Conservation (phyloP, 2,888 invertebrate genomes). For the Steinernema scapterisci region DNA sequence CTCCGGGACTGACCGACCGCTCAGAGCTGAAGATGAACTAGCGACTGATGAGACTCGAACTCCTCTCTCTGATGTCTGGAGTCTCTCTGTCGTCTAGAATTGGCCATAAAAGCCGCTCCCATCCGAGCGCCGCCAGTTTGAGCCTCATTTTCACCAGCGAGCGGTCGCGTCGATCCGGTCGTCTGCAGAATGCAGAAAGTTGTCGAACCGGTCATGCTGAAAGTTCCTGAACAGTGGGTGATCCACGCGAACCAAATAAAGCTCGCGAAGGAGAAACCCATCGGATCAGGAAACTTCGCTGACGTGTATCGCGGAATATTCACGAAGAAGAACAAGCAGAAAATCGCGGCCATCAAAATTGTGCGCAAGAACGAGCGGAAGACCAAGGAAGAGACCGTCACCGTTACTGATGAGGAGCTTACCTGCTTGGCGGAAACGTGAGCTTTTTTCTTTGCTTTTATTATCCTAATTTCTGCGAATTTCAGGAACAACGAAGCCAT, state of each 20-base stretch:
- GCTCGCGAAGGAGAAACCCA: constrained; percentile 31
- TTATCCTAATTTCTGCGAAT: neutral
- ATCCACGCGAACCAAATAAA: constrained; percentile 7
- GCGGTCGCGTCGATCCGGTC: too few relatives aligned
- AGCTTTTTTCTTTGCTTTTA: neutral
- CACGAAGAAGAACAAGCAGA: neutral
- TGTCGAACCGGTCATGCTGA: neutral
- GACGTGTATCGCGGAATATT: constrained; percentile 28
- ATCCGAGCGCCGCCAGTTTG: too few relatives aligned
- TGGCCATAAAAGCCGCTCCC: too few relatives aligned
- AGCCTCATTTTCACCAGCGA: too few relatives aligned
- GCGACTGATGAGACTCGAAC: too few relatives aligned
- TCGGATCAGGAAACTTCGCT: constrained; percentile 34
- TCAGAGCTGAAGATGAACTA: too few relatives aligned
- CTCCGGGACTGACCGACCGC: too few relatives aligned
- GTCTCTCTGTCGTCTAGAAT: too few relatives aligned
- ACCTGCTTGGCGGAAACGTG: neutral
- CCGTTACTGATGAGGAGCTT: neutral
- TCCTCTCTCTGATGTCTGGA: too few relatives aligned
- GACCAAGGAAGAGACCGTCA: neutral
- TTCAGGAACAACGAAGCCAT: constrained; percentile 35
- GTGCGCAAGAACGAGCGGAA: neutral
- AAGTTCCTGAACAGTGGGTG: constrained; percentile 8
- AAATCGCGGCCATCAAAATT: constrained; percentile 1
- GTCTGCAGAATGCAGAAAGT: too few relatives aligned